Evolutionary conservation across 2,888 invertebrate genomes (phyloP).

Genomic region (Lasioglossum morio): DNA sequence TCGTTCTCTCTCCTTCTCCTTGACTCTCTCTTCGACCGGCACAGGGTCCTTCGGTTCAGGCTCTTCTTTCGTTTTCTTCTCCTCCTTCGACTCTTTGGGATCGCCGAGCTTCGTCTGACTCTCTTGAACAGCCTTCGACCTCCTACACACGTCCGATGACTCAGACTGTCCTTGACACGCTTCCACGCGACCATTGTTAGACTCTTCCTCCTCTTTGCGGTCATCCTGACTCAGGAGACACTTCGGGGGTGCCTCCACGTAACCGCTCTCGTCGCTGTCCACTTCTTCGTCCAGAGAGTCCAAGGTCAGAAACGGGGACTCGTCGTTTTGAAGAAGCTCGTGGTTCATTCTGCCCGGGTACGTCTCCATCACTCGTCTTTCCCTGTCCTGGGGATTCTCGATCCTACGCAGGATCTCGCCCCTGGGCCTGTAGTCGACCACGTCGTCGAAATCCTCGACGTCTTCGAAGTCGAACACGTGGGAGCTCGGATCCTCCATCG

Average conservation of each 20-base stretch:
- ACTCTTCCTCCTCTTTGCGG: conserved; percentile 63
- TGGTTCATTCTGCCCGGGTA: conserved; percentile 70
- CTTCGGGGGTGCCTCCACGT: conserved; percentile 89
- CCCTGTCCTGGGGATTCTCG: conserved; percentile 75
- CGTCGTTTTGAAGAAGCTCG: conserved; percentile 76
- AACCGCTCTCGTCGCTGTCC: conserved; percentile 95
- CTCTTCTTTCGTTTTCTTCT: conserved; percentile 31
- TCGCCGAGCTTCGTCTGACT: conserved; percentile 41
- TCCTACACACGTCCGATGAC: conserved; percentile 25
- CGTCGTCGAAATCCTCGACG: conserved; percentile 81
- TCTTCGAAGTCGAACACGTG: conserved; percentile 81
- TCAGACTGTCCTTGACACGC: conserved; percentile 27
- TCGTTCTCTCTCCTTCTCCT: conserved; percentile 73
- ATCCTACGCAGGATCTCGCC: conserved; percentile 76
- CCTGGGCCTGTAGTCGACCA: conserved; percentile 82
- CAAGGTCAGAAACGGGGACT: conserved; percentile 78
- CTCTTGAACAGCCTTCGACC: conserved; percentile 25
- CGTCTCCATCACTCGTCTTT: conserved; percentile 69
- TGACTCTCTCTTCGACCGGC: conserved; percentile 58
- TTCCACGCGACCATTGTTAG: conserved; percentile 5
- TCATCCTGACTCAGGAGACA: conserved; percentile 66
- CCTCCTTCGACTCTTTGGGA: conserved; percentile 46
- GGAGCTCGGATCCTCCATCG: conserved; percentile 64
- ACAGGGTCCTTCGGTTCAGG: conserved; percentile 43
- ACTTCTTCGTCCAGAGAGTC: conserved; percentile 88